Conservation (phyloP, 2,888 invertebrate genomes). For the Coremacera marginata region DNA sequence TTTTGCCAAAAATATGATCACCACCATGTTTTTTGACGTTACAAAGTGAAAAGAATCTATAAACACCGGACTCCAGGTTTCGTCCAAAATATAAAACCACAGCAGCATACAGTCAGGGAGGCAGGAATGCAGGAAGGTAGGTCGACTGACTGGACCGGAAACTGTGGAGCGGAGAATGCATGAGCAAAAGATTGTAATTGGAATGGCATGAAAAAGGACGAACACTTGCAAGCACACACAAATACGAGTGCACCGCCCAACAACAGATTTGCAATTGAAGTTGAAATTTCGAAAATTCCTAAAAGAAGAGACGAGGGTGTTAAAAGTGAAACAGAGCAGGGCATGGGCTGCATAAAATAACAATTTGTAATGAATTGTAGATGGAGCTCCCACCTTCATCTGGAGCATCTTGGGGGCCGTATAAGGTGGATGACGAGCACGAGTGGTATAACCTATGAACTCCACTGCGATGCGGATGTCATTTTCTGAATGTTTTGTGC, state of each 20-base stretch:
- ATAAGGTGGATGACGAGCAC: not conserved
- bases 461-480: constrained; percentile 31
- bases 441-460: constrained; percentile 19
- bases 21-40: too few relatives aligned
- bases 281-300: constrained; percentile 32
- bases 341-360: constrained; percentile 30
- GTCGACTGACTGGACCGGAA: not conserved
- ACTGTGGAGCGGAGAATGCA: not conserved
- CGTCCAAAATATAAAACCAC: too few relatives aligned
- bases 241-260: constrained; percentile 3
- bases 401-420: not conserved
- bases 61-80: too few relatives aligned
- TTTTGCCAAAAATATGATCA: too few relatives aligned
- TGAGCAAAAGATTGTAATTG: constrained; percentile 29
- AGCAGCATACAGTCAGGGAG: not conserved
- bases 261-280: constrained; percentile 30
- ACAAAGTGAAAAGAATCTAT: too few relatives aligned
- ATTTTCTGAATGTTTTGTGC: constrained; percentile 19
- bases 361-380: constrained; percentile 15
- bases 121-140: not conserved
- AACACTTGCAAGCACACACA: constrained; percentile 3
- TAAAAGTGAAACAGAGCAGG: not conserved
- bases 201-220: constrained; percentile 28
- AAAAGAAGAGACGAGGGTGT: not conserved
- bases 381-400: not conserved